Percentiles rank a stretch among this genome's conserved stretches.
Evolutionary conservation across 2,888 invertebrate species (phyloP).

Genomic region (Ormyrus pomaceus): DNA sequence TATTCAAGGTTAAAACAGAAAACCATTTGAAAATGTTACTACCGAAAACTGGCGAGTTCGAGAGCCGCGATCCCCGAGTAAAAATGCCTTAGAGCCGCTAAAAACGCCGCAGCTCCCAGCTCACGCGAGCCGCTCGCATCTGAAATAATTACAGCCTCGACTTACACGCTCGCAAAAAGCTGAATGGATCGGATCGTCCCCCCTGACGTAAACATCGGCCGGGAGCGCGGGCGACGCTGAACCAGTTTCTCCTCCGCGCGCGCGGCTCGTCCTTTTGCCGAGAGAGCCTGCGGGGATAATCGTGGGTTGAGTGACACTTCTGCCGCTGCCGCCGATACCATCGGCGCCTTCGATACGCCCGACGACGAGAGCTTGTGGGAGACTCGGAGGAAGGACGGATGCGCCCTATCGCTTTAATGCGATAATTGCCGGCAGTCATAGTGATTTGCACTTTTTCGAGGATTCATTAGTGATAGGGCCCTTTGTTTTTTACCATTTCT

Average conservation of each 20-base stretch:
- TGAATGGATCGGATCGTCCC: background rate
- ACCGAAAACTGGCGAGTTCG: too few relatives aligned
- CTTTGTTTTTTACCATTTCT: too few relatives aligned
- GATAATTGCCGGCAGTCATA: slow-evolving; percentile 24
- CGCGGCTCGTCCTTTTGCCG: background rate
- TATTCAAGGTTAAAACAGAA: too few relatives aligned
- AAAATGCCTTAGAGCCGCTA: too few relatives aligned
- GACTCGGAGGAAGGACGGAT: background rate
- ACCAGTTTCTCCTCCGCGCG: slow-evolving; percentile 43
- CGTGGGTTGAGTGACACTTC: slow-evolving; percentile 48
- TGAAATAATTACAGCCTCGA: slow-evolving; percentile 15
- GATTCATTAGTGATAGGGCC: too few relatives aligned
- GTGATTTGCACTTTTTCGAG: too few relatives aligned
- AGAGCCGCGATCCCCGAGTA: too few relatives aligned
- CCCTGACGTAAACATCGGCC: slow-evolving; percentile 51
- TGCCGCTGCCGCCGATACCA: background rate
- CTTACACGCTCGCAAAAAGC: background rate
- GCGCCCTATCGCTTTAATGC: slow-evolving; percentile 24
- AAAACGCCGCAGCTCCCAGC: too few relatives aligned
- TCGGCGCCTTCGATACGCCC: slow-evolving; percentile 35
- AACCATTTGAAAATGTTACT: too few relatives aligned
- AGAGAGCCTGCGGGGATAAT: slow-evolving; percentile 37
- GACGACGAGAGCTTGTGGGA: background rate
- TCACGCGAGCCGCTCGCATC: background rate
- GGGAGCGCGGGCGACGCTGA: slow-evolving; percentile 24